Base-by-base conservation (phyloP, 2,113 vertebrate genomes). In the Nasalis larvatus region DNA sequence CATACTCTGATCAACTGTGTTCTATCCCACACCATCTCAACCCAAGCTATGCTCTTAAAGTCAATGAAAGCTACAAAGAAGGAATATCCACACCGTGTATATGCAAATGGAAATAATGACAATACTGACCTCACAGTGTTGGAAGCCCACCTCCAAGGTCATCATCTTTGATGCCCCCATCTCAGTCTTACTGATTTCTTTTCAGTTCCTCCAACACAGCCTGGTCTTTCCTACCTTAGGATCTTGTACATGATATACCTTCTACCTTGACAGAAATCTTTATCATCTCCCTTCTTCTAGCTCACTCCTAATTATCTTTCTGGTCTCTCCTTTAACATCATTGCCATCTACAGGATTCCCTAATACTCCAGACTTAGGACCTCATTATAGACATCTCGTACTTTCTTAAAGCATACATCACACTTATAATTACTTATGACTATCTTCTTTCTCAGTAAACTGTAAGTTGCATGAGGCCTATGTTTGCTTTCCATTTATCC, bases 371-470 rank as follows among this genome's bases (percentile, higher is more conserved):
- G 37, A 37, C 52, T 56, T 32, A 80, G n/a, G 71, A 74, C 25
- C 5, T n/a, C 17, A 73, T 0, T n/a, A 4, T 30, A 71, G 71
- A 54, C 18, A 89, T 88, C 69, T 14, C 83, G 9, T 23, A 89
- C 25, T 92, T 92, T 52, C 80, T 85, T 80, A 85, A 85, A 85
- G 37, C 52, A 60, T 30, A 69, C 3, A 2, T 66, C n/a, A 78
- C 27, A 73, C 16, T 56, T 89, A 10, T 45, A 92, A 92, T 32
- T 78, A 45, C 35, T 78, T 81, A 35, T 81, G 71, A 66, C 37
- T 69, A 45, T 83, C 58, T 81, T 82, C 86, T 95, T 95, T 93
- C 77, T 81, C 58, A 95, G 20, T 87, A 27, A 93, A 52, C 58
- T 77, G 16, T 93, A 90, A 90, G n/a, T 9, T 82, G 37, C 49